Evolutionary conservation across 2,888 invertebrate genomes (phyloP).

Genomic region (Abrostola tripartita): DNA sequence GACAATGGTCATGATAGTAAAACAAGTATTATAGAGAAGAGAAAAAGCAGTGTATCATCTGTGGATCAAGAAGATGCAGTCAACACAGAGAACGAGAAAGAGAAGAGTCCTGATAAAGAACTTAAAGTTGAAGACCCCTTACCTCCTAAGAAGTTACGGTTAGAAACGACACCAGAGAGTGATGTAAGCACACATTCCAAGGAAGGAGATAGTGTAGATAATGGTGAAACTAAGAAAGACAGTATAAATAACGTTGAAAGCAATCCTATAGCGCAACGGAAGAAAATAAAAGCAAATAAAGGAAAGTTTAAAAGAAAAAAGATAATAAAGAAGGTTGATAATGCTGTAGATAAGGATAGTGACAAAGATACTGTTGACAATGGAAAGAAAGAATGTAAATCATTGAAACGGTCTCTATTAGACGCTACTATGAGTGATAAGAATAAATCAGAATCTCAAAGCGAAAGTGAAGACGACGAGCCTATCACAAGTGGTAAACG

Average conservation of each 20-base stretch:
- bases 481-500: conserved; percentile 79
- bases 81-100: conserved; percentile 71
- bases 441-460: conserved; percentile 84
- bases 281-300: conserved; percentile 82
- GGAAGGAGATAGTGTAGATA: conserved; percentile 71
- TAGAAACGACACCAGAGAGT: conserved; percentile 79
- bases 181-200: conserved; percentile 80
- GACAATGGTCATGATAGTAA: conserved; percentile 79
- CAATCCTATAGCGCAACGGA: conserved; percentile 71
- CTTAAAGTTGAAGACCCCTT: conserved; percentile 75
- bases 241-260: conserved; percentile 61
- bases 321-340: conserved; percentile 52
- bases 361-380: conserved; percentile 63
- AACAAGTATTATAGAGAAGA: conserved; percentile 80
- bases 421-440: conserved; percentile 79
- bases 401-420: conserved; percentile 77
- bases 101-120: conserved; percentile 73
- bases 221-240: conserved; percentile 65
- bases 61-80: conserved; percentile 74
- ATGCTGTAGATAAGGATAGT: conserved; percentile 61
- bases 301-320: conserved; percentile 82
- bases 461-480: conserved; percentile 82
- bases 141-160: conserved; percentile 80
- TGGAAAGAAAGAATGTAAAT: conserved; percentile 72
- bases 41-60: conserved; percentile 84